Evolutionary conservation across 2,888 invertebrate species (phyloP).

Genomic region (Rhagonycha fulva): DNA sequence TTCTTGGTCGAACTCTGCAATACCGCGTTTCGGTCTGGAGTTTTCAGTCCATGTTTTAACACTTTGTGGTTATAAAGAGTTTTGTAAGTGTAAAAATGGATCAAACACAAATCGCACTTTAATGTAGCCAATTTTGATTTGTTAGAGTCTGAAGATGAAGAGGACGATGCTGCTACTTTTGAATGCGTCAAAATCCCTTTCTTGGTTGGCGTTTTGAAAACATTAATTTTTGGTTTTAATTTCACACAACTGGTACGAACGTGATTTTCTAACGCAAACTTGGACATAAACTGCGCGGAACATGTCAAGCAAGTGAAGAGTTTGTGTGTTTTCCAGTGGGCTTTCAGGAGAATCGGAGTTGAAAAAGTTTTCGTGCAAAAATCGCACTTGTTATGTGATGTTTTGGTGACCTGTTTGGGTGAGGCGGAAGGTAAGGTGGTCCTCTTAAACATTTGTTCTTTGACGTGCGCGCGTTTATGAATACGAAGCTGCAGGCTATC

Average conservation of each 20-base stretch:
- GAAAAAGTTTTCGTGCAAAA: constrained; percentile 45
- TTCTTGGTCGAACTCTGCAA: neutral
- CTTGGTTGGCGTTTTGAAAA: constrained; percentile 15
- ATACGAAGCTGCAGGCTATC: constrained; percentile 37
- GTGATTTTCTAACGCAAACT: constrained; percentile 47
- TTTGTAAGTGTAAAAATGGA: constrained; percentile 41
- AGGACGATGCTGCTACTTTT: neutral
- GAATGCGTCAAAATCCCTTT: neutral
- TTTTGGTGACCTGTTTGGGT: constrained; percentile 36
- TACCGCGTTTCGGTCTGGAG: constrained; percentile 43
- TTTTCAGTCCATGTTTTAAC: constrained; percentile 42
- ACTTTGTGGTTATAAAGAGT: constrained; percentile 42
- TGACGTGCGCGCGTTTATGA: constrained; percentile 47
- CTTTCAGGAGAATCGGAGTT: constrained; percentile 35
- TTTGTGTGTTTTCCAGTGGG: constrained; percentile 45
- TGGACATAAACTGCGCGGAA: constrained; percentile 42
- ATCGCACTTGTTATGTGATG: constrained; percentile 39
- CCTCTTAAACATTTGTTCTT: constrained; percentile 42
- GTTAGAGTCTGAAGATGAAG: neutral
- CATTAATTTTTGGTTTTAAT: constrained; percentile 29
- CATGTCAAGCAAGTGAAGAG: constrained; percentile 45
- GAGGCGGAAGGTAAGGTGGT: constrained; percentile 41
- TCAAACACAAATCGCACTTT: constrained; percentile 43
- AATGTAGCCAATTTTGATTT: neutral
- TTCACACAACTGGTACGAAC: constrained; percentile 47